A percentile compares a stretch with the other conserved stretches of the same genome.
These are phyloP conservation scores for Hydractinia symbiolongicarpus DNA, from an alignment of 30 jellyfish, hydroid and myxozoan genomes.

Conservation along the genomic window DNA sequence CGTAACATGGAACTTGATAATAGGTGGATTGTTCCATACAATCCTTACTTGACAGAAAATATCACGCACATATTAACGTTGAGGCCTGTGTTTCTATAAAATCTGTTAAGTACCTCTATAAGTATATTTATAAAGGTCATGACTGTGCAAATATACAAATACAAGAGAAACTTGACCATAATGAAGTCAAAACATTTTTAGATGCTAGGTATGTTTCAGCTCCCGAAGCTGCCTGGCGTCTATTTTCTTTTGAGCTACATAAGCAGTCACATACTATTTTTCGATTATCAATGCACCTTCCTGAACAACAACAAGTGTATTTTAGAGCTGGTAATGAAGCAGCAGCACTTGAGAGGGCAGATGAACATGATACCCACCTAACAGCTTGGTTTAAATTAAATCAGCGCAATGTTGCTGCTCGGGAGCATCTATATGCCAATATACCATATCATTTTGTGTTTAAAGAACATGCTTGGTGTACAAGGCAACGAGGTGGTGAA, in stretches of 20 bases:
- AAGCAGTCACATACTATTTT: not conserved
- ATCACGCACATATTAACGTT: conserved; percentile 56
- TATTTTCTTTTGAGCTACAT: conserved; percentile 18
- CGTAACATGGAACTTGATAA: conserved; percentile 29
- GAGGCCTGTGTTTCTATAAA: conserved; percentile 44
- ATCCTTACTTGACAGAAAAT: conserved; percentile 36
- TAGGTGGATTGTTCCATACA: conserved; percentile 63
- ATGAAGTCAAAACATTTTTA: conserved; percentile 35
- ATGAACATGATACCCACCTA: conserved; percentile 17
- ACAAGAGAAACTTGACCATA: conserved; percentile 39
- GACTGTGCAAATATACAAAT: conserved; percentile 51
- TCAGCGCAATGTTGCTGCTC: no score
- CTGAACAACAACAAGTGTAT: not conserved
- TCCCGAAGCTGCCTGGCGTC: conserved; percentile 50
- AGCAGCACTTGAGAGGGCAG: conserved; percentile 20
- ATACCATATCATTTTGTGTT: no score
- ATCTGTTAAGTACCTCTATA: conserved; percentile 44
- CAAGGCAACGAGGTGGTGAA: conserved; percentile 41
- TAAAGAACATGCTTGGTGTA: conserved; percentile 5
- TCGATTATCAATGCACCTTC: no score
- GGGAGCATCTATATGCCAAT: no score
- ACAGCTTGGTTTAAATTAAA: conserved; percentile 37
- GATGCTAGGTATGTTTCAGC: conserved; percentile 37
- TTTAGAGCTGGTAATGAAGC: conserved; percentile 26
- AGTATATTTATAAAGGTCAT: conserved; percentile 56